These are phyloP conservation scores for Nebria ingens DNA, from an alignment of 1,140 invertebrate species.

Conservation along the genomic window DNA sequence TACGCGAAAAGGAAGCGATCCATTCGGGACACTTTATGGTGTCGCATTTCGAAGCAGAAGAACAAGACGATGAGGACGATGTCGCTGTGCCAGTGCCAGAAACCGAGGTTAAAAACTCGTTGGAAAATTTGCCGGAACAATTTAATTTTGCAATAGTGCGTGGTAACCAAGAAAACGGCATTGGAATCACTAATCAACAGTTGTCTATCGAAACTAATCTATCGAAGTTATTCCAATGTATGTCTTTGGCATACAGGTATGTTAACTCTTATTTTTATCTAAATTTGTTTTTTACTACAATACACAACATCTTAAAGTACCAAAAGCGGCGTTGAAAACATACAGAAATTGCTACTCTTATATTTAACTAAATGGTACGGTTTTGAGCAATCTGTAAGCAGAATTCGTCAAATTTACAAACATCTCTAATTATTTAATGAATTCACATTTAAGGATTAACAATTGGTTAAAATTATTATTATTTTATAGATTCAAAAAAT, in stretches of 20 bases:
- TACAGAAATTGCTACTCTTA: too few relatives aligned
- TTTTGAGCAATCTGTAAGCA: too few relatives aligned
- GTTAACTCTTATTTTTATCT: background rate
- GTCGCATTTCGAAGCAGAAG: slow-evolving; percentile 88
- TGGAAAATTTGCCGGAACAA: slow-evolving; percentile 24
- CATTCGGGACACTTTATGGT: slow-evolving; percentile 99
- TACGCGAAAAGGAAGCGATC: slow-evolving; percentile 56
- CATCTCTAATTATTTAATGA: too few relatives aligned
- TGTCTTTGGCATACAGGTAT: slow-evolving; percentile 94
- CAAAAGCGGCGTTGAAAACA: too few relatives aligned
- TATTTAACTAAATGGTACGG: too few relatives aligned
- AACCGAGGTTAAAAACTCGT: slow-evolving; percentile 36
- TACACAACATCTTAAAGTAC: too few relatives aligned
- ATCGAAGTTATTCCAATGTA: slow-evolving; percentile 91
- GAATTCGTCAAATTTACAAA: too few relatives aligned
- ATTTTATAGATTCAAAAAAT: too few relatives aligned
- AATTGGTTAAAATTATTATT: too few relatives aligned
- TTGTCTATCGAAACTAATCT: slow-evolving; percentile 86
- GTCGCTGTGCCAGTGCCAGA: slow-evolving; percentile 67
- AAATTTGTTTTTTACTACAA: too few relatives aligned
- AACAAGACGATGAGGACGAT: slow-evolving; percentile 78
- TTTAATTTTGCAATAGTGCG: slow-evolving; percentile 17
- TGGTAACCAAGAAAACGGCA: slow-evolving; percentile 16
- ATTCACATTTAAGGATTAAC: too few relatives aligned
- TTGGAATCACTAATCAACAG: slow-evolving; percentile 41